phyloP scores from a whole-genome alignment of 2,113 vertebrate species.

The Danio rerio region GRCz12tu NC_133195.1:42253501-42254000 shows the following conservation, averaged over 20 bases:
- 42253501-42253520: slow-evolving; percentile 69
- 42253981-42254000: too few species aligned
- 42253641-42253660: slow-evolving; percentile 35
- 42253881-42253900: too few species aligned
- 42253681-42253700: slow-evolving; percentile 15
- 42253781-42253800: not conserved
- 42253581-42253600: slow-evolving; percentile 63
- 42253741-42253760: slow-evolving; percentile 5
- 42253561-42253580: slow-evolving; percentile 57
- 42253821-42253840: too few species aligned
- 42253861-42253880: too few species aligned
- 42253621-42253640: slow-evolving; percentile 24
- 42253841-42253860: too few species aligned
- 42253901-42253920: too few species aligned
- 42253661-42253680: slow-evolving; percentile 17
- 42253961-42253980: too few species aligned
- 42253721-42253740: slow-evolving; percentile 29
- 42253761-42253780: slow-evolving; percentile 1
- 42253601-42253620: slow-evolving; percentile 45
- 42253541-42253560: slow-evolving; percentile 74
- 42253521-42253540: slow-evolving; percentile 65
- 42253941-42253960: too few species aligned
- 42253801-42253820: too few species aligned
- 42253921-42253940: too few species aligned
- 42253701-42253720: slow-evolving; percentile 4